Evolutionary conservation across 2,888 invertebrate species (phyloP).

Genomic region (Drosophila percnosoma): DNA sequence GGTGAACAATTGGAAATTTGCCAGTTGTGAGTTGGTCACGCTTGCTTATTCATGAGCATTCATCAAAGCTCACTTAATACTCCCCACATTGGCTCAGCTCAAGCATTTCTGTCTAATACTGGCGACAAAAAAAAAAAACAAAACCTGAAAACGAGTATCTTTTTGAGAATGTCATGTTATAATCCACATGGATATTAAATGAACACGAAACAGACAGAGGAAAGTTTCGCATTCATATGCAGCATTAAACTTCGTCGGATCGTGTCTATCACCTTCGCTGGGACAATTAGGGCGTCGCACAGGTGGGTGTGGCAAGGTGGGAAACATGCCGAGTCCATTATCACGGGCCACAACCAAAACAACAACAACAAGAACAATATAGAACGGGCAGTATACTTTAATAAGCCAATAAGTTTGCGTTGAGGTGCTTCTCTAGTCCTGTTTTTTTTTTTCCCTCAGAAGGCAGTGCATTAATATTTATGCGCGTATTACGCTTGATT

Average conservation of each 20-base stretch:
- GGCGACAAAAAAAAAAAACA: not conserved
- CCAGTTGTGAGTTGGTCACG: conserved; percentile 34
- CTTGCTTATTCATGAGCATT: conserved; percentile 75
- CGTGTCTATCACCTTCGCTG: conserved; percentile 40
- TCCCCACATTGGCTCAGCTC: conserved; percentile 62
- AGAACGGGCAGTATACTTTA: conserved; percentile 71
- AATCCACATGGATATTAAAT: conserved; percentile 70
- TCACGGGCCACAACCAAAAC: conserved; percentile 32
- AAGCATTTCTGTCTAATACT: conserved; percentile 66
- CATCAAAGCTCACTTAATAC: conserved; percentile 78
- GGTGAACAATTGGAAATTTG: conserved; percentile 8
- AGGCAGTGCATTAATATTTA: conserved; percentile 76
- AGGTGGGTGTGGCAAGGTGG: conserved; percentile 7
- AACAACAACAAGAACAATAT: conserved; percentile 19
- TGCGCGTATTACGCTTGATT: conserved; percentile 59
- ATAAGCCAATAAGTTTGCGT: conserved; percentile 80
- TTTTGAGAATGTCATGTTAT: conserved; percentile 52
- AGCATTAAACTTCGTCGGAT: conserved; percentile 32
- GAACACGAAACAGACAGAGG: conserved; percentile 25
- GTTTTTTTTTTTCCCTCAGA: conserved; percentile 20
- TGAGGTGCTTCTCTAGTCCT: conserved; percentile 50
- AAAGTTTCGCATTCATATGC: conserved; percentile 70
- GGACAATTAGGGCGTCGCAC: conserved; percentile 44
- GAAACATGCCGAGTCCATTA: conserved; percentile 47
- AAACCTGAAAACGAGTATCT: conserved; percentile 33